These are phyloP conservation scores for Electrophaes corylata DNA, from an alignment of 2,888 invertebrate species.

Conservation along the genomic window DNA sequence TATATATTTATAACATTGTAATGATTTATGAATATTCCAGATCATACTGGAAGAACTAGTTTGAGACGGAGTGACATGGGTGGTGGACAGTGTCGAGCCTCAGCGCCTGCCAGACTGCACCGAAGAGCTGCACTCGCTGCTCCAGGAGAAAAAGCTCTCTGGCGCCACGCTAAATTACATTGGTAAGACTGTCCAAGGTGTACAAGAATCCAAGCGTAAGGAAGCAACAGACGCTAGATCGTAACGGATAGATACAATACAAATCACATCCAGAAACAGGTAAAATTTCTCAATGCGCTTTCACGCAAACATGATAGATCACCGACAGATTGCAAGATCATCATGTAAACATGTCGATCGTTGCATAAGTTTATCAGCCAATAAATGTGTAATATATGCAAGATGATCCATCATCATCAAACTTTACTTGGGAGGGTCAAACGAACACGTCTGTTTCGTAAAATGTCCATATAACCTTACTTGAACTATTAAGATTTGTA, in stretches of 20 bases:
- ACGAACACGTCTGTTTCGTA: constrained; percentile 26
- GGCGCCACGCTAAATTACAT: too few relatives aligned
- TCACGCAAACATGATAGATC: constrained; percentile 46
- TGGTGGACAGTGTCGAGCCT: too few relatives aligned
- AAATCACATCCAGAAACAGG: constrained; percentile 7
- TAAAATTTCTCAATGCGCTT: constrained; percentile 29
- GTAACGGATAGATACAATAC: constrained; percentile 3
- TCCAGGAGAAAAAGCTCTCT: too few relatives aligned
- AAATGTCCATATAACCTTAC: constrained; percentile 1
- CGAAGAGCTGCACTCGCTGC: too few relatives aligned
- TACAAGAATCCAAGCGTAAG: too few relatives aligned
- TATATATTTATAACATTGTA: too few relatives aligned
- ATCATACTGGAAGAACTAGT: too few relatives aligned
- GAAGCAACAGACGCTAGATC: background rate
- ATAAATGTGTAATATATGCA: constrained; percentile 29
- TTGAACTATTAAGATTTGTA: too few relatives aligned
- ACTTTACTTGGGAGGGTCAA: constrained; percentile 44
- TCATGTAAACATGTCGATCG: constrained; percentile 46
- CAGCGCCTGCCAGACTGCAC: too few relatives aligned
- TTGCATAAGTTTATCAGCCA: constrained; percentile 43
- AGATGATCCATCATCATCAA: constrained; percentile 50
- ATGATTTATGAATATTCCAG: too few relatives aligned
- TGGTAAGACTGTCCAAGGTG: too few relatives aligned
- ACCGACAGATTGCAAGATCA: constrained; percentile 42
- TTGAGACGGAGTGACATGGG: too few relatives aligned